Percentiles rank a stretch among this genome's conserved stretches.
Conservation (phyloP, 2,888 invertebrate species). For the Hofmannophila pseudospretella region DNA sequence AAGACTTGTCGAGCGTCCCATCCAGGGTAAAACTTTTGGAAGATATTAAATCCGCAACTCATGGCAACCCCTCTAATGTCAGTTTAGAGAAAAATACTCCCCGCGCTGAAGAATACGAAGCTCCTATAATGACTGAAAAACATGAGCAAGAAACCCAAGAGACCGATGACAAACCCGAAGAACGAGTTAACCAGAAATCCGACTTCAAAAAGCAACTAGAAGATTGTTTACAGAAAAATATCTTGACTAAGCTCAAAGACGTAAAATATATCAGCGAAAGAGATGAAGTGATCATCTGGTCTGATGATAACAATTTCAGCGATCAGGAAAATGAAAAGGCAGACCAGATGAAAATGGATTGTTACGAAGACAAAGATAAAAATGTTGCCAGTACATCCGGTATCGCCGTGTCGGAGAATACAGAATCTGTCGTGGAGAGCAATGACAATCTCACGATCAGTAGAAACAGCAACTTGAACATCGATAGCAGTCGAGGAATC, state of each 20-base stretch:
- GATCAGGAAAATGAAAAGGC: slow-evolving; percentile 21
- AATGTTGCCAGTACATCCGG: slow-evolving; percentile 26
- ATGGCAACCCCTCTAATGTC: slow-evolving; percentile 30
- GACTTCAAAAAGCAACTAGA: slow-evolving; percentile 31
- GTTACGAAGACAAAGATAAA: slow-evolving; percentile 1
- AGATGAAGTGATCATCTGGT: slow-evolving; percentile 48
- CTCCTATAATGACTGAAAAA: slow-evolving; percentile 11
- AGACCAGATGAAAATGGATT: slow-evolving; percentile 10
- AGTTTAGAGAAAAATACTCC: slow-evolving; percentile 21
- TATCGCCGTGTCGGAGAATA: slow-evolving; percentile 44
- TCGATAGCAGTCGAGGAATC: slow-evolving; percentile 62
- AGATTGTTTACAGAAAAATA: slow-evolving; percentile 30
- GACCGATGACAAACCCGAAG: slow-evolving; percentile 4
- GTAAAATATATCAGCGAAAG: slow-evolving; percentile 42
- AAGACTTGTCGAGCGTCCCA: slow-evolving; percentile 52
- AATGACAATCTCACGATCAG: slow-evolving; percentile 41
- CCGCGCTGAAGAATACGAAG: slow-evolving; percentile 9
- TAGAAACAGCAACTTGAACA: slow-evolving; percentile 49
- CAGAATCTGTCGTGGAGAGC: slow-evolving; percentile 49
- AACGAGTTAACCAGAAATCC: slow-evolving; percentile 4
- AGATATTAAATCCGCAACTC: slow-evolving; percentile 46
- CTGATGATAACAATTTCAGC: slow-evolving; percentile 34
- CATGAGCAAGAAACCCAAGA: slow-evolving; percentile 9
- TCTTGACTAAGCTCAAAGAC: slow-evolving; percentile 47
- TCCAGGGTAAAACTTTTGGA: slow-evolving; percentile 57